These are phyloP conservation scores for Perizoma affinitatum DNA, from an alignment of 2,888 invertebrate species.

Conservation along the genomic window DNA sequence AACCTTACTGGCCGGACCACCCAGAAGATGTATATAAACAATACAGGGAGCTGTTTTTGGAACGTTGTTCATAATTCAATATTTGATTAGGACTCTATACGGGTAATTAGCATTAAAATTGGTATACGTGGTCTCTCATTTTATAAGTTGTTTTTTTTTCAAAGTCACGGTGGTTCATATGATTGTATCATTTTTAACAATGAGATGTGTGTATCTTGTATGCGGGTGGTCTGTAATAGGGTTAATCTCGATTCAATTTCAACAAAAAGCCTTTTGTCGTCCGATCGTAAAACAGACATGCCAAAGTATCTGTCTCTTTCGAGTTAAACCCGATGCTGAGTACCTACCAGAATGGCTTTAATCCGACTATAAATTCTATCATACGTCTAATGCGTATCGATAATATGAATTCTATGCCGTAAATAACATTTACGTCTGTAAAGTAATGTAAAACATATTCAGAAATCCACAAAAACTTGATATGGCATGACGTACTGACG, in stretches of 20 bases:
- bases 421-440: background rate
- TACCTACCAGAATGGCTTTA: constrained; percentile 20
- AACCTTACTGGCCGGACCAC: constrained; percentile 46
- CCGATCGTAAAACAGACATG: constrained; percentile 37
- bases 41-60: constrained; percentile 37
- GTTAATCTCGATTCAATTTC: constrained; percentile 65
- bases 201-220: constrained; percentile 43
- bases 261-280: constrained; percentile 51
- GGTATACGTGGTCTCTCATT: constrained; percentile 23
- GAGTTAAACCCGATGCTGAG: constrained; percentile 21
- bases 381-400: constrained; percentile 16
- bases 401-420: constrained; percentile 13
- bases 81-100: constrained; percentile 47
- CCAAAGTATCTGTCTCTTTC: constrained; percentile 29
- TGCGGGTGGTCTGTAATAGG: constrained; percentile 71
- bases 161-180: constrained; percentile 39
- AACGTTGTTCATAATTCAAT: constrained; percentile 37
- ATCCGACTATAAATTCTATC: constrained; percentile 26
- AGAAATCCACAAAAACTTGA: background rate
- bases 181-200: constrained; percentile 49
- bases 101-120: constrained; percentile 49
- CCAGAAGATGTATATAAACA: constrained; percentile 41
- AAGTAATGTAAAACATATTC: background rate
- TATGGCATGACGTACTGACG: too few relatives aligned
- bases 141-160: constrained; percentile 25